Conservation (phyloP, 2,888 invertebrate genomes). For the Metallyticus violacea region DNA sequence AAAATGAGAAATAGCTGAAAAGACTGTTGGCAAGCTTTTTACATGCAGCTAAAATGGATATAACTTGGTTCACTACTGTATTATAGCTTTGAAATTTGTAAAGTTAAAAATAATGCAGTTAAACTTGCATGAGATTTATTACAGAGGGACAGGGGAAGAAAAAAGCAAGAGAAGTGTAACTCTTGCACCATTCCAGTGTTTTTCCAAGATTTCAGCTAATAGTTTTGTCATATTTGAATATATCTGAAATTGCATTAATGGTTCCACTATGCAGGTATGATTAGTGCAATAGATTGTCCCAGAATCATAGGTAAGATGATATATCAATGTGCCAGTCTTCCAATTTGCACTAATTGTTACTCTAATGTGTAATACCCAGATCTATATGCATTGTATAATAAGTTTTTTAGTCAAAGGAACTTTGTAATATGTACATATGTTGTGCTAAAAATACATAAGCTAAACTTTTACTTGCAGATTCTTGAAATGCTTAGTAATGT, state of each 20-base stretch:
- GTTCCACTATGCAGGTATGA: neutral
- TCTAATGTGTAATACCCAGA: neutral
- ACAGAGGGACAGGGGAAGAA: neutral
- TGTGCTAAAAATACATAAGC: no score
- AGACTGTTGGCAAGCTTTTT: neutral
- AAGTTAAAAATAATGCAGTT: neutral
- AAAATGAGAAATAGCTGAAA: neutral
- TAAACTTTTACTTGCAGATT: neutral
- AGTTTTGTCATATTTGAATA: neutral
- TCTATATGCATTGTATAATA: neutral
- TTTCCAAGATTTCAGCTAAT: no score
- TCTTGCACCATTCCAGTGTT: neutral
- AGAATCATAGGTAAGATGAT: neutral
- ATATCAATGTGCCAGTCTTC: neutral
- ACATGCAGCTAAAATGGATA: neutral
- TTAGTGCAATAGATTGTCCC: neutral
- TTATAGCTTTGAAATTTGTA: neutral
- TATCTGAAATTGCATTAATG: neutral
- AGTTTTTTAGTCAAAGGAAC: no score
- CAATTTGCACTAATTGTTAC: neutral
- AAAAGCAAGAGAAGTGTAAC: no score
- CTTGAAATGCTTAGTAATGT: no score
- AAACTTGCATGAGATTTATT: neutral
- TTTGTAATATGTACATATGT: neutral
- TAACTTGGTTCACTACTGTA: neutral